Conservation (phyloP, 1,140 invertebrate species). For the Whitmania pigra region DNA sequence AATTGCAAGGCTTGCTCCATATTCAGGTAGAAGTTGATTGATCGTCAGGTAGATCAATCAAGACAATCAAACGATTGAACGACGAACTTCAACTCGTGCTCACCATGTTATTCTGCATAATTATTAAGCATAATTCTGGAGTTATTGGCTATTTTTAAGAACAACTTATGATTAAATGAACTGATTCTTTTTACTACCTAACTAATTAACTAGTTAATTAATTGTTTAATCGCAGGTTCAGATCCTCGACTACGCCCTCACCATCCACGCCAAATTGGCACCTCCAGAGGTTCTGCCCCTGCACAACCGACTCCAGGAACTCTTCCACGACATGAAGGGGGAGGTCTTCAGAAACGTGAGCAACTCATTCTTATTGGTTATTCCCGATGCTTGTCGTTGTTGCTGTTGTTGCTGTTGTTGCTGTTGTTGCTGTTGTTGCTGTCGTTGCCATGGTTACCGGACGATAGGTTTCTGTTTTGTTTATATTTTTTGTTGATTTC, state of each 20-base stretch:
- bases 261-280: slow-evolving; percentile 67
- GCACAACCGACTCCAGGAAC: slow-evolving; percentile 70
- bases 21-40: no score
- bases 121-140: no score
- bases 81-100: no score
- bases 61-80: no score
- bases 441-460: background rate
- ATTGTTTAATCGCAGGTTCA: slow-evolving; percentile 36
- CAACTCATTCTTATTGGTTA: background rate
- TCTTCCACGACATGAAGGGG: slow-evolving; percentile 64
- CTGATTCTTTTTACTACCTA: background rate
- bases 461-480: background rate
- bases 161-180: background rate
- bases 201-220: slow-evolving; percentile 16
- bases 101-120: no score
- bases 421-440: background rate
- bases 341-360: slow-evolving; percentile 46
- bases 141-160: no score
- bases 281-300: slow-evolving; percentile 68
- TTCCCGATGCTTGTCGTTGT: background rate
- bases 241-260: slow-evolving; percentile 64
- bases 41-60: no score
- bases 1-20: slow-evolving; percentile 19
- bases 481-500: background rate
- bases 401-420: no score